Evolutionary conservation across 2,113 vertebrate genomes (phyloP), one percentile per base, ranked within the genome.

Genomic region (Semicossyphus pulcher): DNA sequence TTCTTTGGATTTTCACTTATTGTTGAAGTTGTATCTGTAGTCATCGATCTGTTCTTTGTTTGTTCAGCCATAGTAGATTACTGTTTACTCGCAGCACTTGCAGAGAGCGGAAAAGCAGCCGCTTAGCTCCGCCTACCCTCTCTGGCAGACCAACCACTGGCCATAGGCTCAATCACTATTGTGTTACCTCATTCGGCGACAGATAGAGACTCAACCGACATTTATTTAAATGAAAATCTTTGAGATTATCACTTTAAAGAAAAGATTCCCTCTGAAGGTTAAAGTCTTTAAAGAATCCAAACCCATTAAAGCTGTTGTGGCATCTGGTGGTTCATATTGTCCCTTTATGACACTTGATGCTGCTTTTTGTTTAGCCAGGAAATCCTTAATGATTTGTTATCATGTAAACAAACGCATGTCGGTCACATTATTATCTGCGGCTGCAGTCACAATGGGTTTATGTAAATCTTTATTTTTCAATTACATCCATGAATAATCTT

Each of bases 381-480:
- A 28, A 16, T 25, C n/a, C 16, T 20, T 36, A 5, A 66, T 45
- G 44, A 26, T 67, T 72, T 41, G 28, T 10, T 59, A 49, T 71
- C 41, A 37, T 58, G 29, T 53, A 63, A 79, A 77, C 60, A 81
- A 75, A 79, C 57, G 16, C 36, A 41, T 42, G 21, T 12, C 32
- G 56, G 23, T 42, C 26, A 16, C 41, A 42, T 57, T 66, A 58
- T 81, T 69, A 47, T 78, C 45, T 29, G 5, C 41, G n/a, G 25
- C 47, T 44, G 11, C 9, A 47, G 52, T 62, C 52, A 80, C 75
- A 86, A 64, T 80, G n/a, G 49, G 53, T 73, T 83, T 64, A 84
- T 89, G 71, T 72, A 75, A 81, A 84, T 89, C 57, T 74, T 41
- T 36, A 32, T 73, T 78, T 87, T 80, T 72, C 57, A 88, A 89